phyloP scores from a whole-genome alignment of 2,888 invertebrate species.

The Fragum whitleyi region DNA sequence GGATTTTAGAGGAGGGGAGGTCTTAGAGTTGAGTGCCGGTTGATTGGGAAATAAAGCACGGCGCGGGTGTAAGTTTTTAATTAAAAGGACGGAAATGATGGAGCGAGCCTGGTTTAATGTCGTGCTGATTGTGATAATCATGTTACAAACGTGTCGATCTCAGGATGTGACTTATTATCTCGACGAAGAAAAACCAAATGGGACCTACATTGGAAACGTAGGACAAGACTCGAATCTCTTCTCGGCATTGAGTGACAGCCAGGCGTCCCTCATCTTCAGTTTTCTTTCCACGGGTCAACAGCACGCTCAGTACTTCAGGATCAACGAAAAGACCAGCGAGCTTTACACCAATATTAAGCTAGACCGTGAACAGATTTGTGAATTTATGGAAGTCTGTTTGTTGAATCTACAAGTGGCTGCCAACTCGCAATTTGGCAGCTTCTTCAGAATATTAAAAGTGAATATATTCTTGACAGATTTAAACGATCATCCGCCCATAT shows the following conservation, averaged over 20 bases:
- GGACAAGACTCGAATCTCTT: constrained; percentile 68
- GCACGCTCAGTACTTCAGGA: constrained; percentile 59
- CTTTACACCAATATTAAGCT: constrained; percentile 63
- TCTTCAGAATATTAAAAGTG: constrained; percentile 74
- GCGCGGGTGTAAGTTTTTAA: constrained; percentile 7
- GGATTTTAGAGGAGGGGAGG: constrained; percentile 10
- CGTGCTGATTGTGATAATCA: constrained; percentile 21
- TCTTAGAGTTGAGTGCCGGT: background rate
- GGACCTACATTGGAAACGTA: constrained; percentile 74
- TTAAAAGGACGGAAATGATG: constrained; percentile 23
- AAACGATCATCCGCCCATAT: constrained; percentile 78
- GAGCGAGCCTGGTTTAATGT: background rate
- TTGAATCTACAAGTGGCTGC: constrained; percentile 63
- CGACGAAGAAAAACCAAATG: constrained; percentile 75
- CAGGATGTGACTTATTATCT: constrained; percentile 73
- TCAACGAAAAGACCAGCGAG: constrained; percentile 60
- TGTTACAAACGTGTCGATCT: constrained; percentile 10
- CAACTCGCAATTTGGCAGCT: constrained; percentile 67
- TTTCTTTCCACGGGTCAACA: constrained; percentile 66
- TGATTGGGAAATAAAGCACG: constrained; percentile 23
- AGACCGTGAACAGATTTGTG: constrained; percentile 69
- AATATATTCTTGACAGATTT: constrained; percentile 73
- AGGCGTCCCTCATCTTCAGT: constrained; percentile 68
- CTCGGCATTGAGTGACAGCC: constrained; percentile 61
- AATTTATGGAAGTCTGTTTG: constrained; percentile 61